Evolutionary conservation across 2,888 invertebrate species (phyloP), one percentile per base, ranked within the genome.

Genomic region (Chrysolina oricalcia): DNA sequence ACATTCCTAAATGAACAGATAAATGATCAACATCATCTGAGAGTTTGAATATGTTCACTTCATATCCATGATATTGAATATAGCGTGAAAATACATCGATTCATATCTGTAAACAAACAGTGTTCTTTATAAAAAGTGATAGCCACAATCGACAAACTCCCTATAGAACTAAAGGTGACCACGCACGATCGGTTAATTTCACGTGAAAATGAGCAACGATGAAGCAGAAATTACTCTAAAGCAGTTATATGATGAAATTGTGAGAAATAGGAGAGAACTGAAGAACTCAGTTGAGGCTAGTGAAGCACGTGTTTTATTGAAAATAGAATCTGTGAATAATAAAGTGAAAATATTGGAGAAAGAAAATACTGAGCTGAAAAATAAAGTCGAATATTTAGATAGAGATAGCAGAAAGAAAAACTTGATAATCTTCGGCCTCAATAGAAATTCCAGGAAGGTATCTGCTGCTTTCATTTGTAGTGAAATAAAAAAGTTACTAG

Each of bases 21-120:
- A 59, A 59, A 63, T 63, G 27, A 63, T 63, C 63, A 63, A 40
- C 17, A 63, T 63, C 63, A 35, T 63, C 27, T 63, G 27, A 63
- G n/a, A 27, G 15, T 63, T 63, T 13, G 27, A 63, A 63, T 27
- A 21, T 63, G 27, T 27, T 35, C 63, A 63, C 27, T 63, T 63
- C 63, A 63, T 27, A 27, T 63, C 63, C 63, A 63, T 35, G n/a
- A 27, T 63, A 63, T 63, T 35, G 63, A 27, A 63, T 63, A 27
- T 63, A 63, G 27, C 27, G 63, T 63, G 27, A 27, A 63, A 63
- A 27, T 63, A 15, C 27, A 63, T 27, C 35, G 63, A 21, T 27
- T 27, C n/a, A 27, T 63, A 63, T 35, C 63, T 11, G 35, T 63
- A 63, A 63, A 63, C 63, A 63, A 63, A 63, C n/a, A 35, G 63